A percentile compares a stretch with the other conserved stretches of the same genome.
Conservation (phyloP, 1,140 invertebrate genomes). For the Hydropsyche tenuis region DNA sequence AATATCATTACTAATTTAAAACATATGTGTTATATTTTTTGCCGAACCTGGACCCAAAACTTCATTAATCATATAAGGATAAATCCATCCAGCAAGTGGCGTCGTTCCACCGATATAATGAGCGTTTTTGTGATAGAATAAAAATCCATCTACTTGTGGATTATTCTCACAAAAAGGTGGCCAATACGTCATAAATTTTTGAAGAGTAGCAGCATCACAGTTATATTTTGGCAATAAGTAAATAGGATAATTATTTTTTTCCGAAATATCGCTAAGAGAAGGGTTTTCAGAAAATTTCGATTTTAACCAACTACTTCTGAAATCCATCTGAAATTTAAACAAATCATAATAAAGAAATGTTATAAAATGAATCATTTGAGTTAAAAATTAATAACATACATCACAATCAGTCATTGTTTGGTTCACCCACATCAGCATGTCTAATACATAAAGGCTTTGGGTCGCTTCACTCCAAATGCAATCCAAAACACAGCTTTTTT, state of each 20-base stretch:
- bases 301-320: conserved; percentile 78
- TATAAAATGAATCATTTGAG: conserved; percentile 17
- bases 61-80: conserved; percentile 85
- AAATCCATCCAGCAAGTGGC: conserved; percentile 89
- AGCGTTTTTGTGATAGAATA: conserved; percentile 82
- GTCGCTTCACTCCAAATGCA: conserved; percentile 74
- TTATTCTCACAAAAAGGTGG: conserved; percentile 53
- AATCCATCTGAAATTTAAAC: conserved; percentile 69
- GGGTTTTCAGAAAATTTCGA: conserved; percentile 69
- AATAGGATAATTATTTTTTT: conserved; percentile 64
- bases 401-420: conserved; percentile 79
- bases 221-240: conserved; percentile 58
- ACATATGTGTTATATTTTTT: too few relatives aligned
- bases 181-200: conserved; percentile 45
- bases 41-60: conserved; percentile 65
- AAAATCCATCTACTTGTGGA: conserved; percentile 73
- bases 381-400: conserved; percentile 58
- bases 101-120: conserved; percentile 80
- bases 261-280: conserved; percentile 55
- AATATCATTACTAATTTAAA: not conserved
- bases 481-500: conserved; percentile 71
- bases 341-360: conserved; percentile 44
- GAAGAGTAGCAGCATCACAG: conserved; percentile 53
- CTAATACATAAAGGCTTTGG: conserved; percentile 78
- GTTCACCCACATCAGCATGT: conserved; percentile 83